Conservation (phyloP, 2,113 vertebrate genomes). For the Callorhinus ursinus region DNA sequence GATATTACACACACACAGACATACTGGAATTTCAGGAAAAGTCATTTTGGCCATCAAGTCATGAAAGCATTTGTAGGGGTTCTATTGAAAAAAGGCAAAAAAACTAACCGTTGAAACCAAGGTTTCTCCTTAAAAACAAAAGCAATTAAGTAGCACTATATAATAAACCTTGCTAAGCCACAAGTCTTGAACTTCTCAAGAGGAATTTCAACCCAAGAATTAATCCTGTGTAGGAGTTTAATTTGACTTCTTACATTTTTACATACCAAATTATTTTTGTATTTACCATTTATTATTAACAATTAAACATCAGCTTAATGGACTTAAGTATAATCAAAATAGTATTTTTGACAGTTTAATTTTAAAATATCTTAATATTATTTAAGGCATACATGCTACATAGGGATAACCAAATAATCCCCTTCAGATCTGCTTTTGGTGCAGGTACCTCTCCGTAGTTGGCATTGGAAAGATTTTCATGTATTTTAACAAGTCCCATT, state of each 20-base stretch:
- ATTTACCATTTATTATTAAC: constrained; percentile 4
- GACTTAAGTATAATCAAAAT: neutral
- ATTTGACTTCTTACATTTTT: constrained; percentile 43
- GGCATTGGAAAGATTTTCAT: neutral
- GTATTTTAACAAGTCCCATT: neutral
- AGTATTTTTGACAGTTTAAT: constrained; percentile 45
- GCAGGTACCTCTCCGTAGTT: neutral
- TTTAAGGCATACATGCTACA: neutral
- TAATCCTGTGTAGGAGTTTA: constrained; percentile 53
- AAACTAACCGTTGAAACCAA: neutral
- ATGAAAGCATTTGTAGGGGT: neutral
- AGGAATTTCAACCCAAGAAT: constrained; percentile 22
- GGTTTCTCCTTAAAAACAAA: constrained; percentile 54
- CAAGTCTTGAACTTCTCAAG: constrained; percentile 28
- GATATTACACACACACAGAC: neutral
- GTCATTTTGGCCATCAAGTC: neutral
- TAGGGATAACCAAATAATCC: neutral
- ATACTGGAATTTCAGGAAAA: neutral
- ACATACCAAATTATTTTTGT: constrained; percentile 3
- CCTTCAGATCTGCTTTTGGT: neutral
- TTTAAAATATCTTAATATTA: constrained; percentile 30
- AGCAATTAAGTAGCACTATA: neutral
- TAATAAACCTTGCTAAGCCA: neutral
- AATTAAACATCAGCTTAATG: constrained; percentile 15
- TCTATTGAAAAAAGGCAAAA: neutral